phyloP scores from a whole-genome alignment of 1,140 invertebrate species.

The Akabosia matsudoensis region DNA sequence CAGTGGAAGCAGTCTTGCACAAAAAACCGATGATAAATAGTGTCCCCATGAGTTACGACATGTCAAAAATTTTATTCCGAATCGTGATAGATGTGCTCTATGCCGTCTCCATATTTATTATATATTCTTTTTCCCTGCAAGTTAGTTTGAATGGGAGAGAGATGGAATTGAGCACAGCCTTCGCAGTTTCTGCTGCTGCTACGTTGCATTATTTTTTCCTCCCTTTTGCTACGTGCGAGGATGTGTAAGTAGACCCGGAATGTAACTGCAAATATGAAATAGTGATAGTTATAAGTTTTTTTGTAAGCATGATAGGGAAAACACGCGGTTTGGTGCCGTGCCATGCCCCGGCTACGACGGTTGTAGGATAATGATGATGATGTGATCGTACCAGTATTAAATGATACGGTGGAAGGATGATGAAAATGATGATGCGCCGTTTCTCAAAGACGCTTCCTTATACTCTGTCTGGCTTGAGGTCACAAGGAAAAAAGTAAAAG shows the following conservation, averaged over 20 bases:
- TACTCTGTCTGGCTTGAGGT: background rate
- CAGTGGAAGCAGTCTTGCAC: conserved; percentile 23
- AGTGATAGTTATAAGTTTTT: background rate
- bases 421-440: conserved; percentile 4
- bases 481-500: conserved; percentile 1
- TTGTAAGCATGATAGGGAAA: background rate
- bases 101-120: conserved; percentile 40
- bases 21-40: conserved; percentile 40
- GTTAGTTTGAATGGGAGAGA: background rate
- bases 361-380: no score
- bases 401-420: conserved; percentile 7
- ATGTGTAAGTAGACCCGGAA: no score
- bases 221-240: background rate
- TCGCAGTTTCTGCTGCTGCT: background rate
- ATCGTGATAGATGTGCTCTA: conserved; percentile 42
- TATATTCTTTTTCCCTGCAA: conserved; percentile 26
- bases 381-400: no score
- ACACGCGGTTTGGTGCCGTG: background rate
- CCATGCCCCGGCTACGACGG: background rate
- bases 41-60: conserved; percentile 34
- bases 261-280: background rate
- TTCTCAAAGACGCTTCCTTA: background rate
- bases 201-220: background rate
- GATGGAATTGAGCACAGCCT: background rate
- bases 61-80: conserved; percentile 46